Percentiles rank a stretch among this genome's conserved stretches.
Evolutionary conservation across 2,113 vertebrate genomes (phyloP).

Genomic region (human): DNA sequence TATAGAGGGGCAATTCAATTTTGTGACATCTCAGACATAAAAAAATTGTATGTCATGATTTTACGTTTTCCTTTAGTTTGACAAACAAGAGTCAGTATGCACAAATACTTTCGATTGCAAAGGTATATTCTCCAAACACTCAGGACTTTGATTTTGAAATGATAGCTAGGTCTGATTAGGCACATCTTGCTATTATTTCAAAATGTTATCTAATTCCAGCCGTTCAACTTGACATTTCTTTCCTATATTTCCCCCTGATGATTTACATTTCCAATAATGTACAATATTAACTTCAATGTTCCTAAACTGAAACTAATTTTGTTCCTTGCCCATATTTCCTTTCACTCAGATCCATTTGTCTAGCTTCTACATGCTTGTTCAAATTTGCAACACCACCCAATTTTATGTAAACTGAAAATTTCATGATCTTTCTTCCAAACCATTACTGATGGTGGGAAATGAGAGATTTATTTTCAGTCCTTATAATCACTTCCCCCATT

Average conservation of each 20-base stretch:
- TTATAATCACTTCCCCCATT: not conserved
- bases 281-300: constrained; percentile 28
- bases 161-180: not conserved
- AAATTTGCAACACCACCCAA: not conserved
- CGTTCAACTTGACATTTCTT: not conserved
- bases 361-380: not conserved
- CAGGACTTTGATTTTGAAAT: constrained; percentile 1
- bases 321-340: not conserved
- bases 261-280: constrained; percentile 34
- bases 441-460: not conserved
- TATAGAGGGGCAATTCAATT: not conserved
- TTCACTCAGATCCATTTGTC: not conserved
- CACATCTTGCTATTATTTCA: not conserved
- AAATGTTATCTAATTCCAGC: constrained; percentile 17
- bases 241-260: not conserved
- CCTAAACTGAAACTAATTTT: constrained; percentile 38
- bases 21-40: not conserved
- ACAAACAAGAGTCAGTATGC: not conserved
- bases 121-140: not conserved
- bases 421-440: not conserved
- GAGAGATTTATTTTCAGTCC: not conserved
- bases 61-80: not conserved
- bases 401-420: not conserved
- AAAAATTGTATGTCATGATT: not conserved
- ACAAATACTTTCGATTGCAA: not conserved